Evolutionary conservation across 2,113 vertebrate genomes (phyloP), one percentile per base, ranked within the genome.

Genomic region (Rhinopomastus cyanomelas): DNA sequence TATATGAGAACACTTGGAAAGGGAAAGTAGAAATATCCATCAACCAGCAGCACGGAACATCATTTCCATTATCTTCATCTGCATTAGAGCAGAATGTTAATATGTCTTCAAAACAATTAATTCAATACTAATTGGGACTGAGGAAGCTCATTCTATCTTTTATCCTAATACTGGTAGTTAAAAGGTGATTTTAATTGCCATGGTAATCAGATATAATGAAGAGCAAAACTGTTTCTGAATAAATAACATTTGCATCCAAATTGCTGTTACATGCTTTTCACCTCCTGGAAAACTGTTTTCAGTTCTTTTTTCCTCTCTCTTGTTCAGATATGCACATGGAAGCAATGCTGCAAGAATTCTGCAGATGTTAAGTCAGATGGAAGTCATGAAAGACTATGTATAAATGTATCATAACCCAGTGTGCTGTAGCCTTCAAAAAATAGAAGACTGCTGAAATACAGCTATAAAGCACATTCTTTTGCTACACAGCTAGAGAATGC

Each of bases 141-240:
- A 95, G 81, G 84, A 91, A 94, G 85, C 68, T 96, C 83, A 68
- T 95, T 94, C 85, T 78, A 46, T 57, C 79, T 73, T 93, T 96
- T 92, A 88, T 88, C 84, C 62, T 29, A 81, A 82, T 79, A 66
- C 59, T 88, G 65, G 67, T 94, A 95, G 87, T 82, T 96, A 97
- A 96, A 71, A 95, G 95, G 95, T 94, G 93, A 96, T 93, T 96
- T 89, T 97, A 96, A 97, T 96, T 97, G 96, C 80, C 90, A 96
- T 62, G 67, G 85, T 92, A 96, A 97, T 96, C 84, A 92, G 89
- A 95, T 92, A 94, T 89, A 95, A 97, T 91, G 83, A 97, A 92
- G 87, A 96, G 49, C 76, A 96, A 97, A 97, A 97, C 67, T 86
- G 91, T 87, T 96, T 89, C 87, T 96, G 93, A 97, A 97, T 97